A percentile compares a stretch with the other conserved stretches of the same genome.
phyloP scores from a whole-genome alignment of 2,888 invertebrate genomes.

The Megaustenia siamemsis region DNA sequence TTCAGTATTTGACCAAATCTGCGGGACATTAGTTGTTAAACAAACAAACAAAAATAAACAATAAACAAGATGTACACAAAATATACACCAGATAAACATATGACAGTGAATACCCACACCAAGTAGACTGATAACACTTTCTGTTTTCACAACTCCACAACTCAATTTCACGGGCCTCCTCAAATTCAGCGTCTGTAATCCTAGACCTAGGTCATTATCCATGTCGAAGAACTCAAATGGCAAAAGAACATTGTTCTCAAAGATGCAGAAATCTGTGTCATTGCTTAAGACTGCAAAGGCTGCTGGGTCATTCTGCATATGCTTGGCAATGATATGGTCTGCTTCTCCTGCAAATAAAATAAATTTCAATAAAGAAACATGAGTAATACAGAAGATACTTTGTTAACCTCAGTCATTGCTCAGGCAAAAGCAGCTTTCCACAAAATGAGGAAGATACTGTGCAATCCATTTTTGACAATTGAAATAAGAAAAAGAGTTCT shows the following conservation, averaged over 20 bases:
- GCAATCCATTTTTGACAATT: too few species aligned
- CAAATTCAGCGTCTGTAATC: slow-evolving; percentile 62
- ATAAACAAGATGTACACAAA: too few species aligned
- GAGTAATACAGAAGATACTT: too few species aligned
- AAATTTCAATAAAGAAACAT: too few species aligned
- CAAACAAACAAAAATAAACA: too few species aligned
- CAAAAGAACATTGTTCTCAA: slow-evolving; percentile 71
- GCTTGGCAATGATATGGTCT: slow-evolving; percentile 71
- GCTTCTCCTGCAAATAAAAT: slow-evolving; percentile 71
- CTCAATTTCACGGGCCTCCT: slow-evolving; percentile 67
- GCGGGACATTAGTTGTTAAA: too few species aligned
- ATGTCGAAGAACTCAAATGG: slow-evolving; percentile 74
- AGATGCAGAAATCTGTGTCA: slow-evolving; percentile 78
- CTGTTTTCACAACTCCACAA: slow-evolving; percentile 68
- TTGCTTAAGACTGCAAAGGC: slow-evolving; percentile 76
- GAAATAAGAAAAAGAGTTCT: too few species aligned
- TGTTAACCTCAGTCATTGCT: too few species aligned
- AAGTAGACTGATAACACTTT: slow-evolving; percentile 65
- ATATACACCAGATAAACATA: too few species aligned
- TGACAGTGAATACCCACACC: slow-evolving; percentile 67
- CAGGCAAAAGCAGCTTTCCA: too few species aligned
- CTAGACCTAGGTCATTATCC: slow-evolving; percentile 71
- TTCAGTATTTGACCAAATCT: too few species aligned
- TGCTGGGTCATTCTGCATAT: slow-evolving; percentile 66
- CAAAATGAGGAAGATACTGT: too few species aligned